Base-by-base conservation (phyloP, 2,113 vertebrate species). In the Xenopus borealis region DNA sequence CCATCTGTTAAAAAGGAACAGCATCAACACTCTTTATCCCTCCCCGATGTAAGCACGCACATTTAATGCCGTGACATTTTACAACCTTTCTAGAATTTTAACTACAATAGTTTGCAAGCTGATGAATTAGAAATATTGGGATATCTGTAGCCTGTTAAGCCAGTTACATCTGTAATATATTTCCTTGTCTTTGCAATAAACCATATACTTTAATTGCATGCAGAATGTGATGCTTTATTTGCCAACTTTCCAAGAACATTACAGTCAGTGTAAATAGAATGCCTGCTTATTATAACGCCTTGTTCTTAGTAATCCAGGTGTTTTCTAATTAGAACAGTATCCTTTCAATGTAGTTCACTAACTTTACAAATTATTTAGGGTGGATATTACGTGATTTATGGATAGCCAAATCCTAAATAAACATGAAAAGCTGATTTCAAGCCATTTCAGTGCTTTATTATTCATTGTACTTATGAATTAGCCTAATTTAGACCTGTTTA, bases 171-270 rank as follows among this genome's bases (percentile, higher is more conserved):
- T 55, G 53, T 55, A 55, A 55, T 55, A 55, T n/a, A 55, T 55
- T 55, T 55, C 53, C 53, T n/a, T 55, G 53, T 55, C 53, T 55
- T 55, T 55, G 53, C 53, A 55, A 55, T 55, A 55, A 55, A 55
- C 53, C 53, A 55, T 55, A 9, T 3, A 55, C 14, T 55, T 55
- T 55, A 55, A 55, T 55, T 55, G 53, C 53, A 55, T 55, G 14
- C 53, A 55, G 53, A 55, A 55, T 2, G 53, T n/a, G 53, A 18
- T 55, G 14, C 17, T 55, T 4, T 55, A 55, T 55, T n/a, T 55
- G 53, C 53, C 53, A 55, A 55, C 53, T 55, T 55, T 55, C 53
- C 17, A n/a, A 16, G 53, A 55, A 55, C 53, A 55, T 55, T 55
- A 16, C 16, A n/a, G 14, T 16, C 14, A 50, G 47, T 16, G 47